These are phyloP conservation scores for Spodoptera exigua DNA, from an alignment of 2,888 invertebrate genomes.

Conservation along the genomic window DNA sequence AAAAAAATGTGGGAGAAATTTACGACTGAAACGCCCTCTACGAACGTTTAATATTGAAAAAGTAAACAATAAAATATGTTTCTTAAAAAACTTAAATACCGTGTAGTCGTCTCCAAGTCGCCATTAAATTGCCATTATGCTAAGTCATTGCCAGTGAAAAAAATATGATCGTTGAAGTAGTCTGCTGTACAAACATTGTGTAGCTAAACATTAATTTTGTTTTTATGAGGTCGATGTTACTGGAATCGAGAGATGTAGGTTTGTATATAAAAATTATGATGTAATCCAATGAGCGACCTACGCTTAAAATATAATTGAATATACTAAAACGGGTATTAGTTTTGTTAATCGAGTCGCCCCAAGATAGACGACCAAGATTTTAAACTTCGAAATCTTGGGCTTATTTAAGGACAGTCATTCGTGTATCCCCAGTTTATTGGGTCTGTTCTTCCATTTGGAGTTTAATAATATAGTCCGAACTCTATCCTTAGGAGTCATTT, in stretches of 20 bases:
- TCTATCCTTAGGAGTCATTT: too few relatives aligned
- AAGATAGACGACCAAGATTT: too few relatives aligned
- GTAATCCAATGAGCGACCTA: background rate
- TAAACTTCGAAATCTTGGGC: too few relatives aligned
- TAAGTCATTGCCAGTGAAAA: constrained; percentile 24
- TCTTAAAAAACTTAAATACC: too few relatives aligned
- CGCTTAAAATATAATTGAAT: background rate
- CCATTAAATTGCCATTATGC: constrained; percentile 39
- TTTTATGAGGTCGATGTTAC: constrained; percentile 11
- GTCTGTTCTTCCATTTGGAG: too few relatives aligned
- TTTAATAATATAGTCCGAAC: too few relatives aligned
- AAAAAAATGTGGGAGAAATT: too few relatives aligned
- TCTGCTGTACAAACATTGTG: constrained; percentile 12
- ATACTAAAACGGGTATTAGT: background rate
- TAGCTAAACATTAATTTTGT: constrained; percentile 21
- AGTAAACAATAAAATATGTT: too few relatives aligned
- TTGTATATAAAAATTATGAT: constrained; percentile 7
- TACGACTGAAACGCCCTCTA: too few relatives aligned
- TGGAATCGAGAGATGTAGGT: constrained; percentile 4
- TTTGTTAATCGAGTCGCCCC: background rate
- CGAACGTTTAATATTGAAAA: too few relatives aligned
- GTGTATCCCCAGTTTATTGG: too few relatives aligned
- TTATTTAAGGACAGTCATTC: too few relatives aligned
- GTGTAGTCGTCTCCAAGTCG: background rate
- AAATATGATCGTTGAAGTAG: constrained; percentile 2